Base-by-base conservation (phyloP, 2,888 invertebrate species). In the Dicyrtomina minuta region DNA sequence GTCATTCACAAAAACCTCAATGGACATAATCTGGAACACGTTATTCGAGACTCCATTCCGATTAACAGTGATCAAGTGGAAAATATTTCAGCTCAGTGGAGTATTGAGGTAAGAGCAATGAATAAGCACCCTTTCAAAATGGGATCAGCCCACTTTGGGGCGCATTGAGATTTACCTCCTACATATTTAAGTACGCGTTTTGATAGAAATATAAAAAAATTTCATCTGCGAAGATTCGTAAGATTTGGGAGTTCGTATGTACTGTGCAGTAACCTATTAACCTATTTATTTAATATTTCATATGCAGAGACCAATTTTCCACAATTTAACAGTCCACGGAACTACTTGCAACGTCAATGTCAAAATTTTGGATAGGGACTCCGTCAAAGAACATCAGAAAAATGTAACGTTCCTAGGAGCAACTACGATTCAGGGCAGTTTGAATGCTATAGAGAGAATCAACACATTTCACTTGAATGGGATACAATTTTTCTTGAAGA, bases 311-410 rank as follows among this genome's bases (percentile, higher is more conserved):
- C 22, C 59, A 2, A 24, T 49, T 22, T 72, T 68, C n/a, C 44
- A 71, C 59, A 61, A 58, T 5, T n/a, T 75, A 10, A 46, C 24
- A 6, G 53, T 75, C 20, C 39, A 10, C 0, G 74, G 70, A 12
- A 53, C 55, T 0, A 70, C 71, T 2, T 75, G 77, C 56, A 74
- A 72, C 0, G 74, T 72, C 3, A 59, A 74, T 64, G 46, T 77
- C 12, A 33, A 62, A 1, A 1, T 26, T 2, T 33, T 77, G 39
- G 27, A 68, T 17, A 5, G 22, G 27, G 75, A 75, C 51, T 70
- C 51, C 60, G 72, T 77, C 1, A 53, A 64, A 41, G 39, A 64
- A 41, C 66, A 68, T 26, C 68, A 70, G 3, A 51, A 59, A 2
- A 33, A 70, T 44, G 61, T 73, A 1, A 15, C 39, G 2, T 56